Evolutionary conservation across 2,797 vertebrate species (phyloP).

Genomic region (Eulemur rubriventer): DNA sequence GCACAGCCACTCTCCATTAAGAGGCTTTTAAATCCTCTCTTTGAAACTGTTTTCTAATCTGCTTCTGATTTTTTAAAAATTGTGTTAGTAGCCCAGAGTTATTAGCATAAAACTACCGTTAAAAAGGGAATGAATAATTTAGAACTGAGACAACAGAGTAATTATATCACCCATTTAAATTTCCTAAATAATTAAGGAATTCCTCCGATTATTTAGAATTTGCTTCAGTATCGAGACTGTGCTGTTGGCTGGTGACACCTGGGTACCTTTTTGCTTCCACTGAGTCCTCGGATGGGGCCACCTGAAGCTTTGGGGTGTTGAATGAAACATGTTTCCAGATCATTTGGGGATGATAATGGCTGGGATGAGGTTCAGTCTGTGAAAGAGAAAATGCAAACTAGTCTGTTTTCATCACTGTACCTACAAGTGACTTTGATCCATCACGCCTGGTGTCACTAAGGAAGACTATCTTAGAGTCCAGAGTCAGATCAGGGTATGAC

Average conservation of each 20-base stretch:
- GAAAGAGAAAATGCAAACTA: background rate
- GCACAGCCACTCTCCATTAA: background rate
- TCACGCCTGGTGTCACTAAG: rapidly evolving
- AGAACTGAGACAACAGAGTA: conserved; percentile 57
- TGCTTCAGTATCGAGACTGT: background rate
- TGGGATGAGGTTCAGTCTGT: background rate
- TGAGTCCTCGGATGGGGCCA: background rate
- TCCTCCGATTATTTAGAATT: conserved; percentile 73
- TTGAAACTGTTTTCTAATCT: conserved; percentile 39
- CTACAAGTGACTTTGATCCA: background rate
- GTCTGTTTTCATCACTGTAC: background rate
- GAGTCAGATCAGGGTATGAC: background rate
- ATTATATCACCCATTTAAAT: conserved; percentile 37
- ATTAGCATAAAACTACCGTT: conserved; percentile 30
- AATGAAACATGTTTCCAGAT: background rate
- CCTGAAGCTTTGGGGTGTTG: background rate
- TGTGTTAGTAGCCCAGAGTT: conserved; percentile 19
- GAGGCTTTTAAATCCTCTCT: background rate
- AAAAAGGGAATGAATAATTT: conserved; percentile 79
- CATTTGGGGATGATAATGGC: background rate
- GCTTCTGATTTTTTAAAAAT: conserved; percentile 50
- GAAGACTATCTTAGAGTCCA: rapidly evolving
- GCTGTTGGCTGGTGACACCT: background rate
- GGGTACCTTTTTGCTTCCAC: too few species aligned
- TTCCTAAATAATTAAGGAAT: conserved; percentile 81